Conservation (phyloP, 2,113 vertebrate species). For the Fulica atra region DNA sequence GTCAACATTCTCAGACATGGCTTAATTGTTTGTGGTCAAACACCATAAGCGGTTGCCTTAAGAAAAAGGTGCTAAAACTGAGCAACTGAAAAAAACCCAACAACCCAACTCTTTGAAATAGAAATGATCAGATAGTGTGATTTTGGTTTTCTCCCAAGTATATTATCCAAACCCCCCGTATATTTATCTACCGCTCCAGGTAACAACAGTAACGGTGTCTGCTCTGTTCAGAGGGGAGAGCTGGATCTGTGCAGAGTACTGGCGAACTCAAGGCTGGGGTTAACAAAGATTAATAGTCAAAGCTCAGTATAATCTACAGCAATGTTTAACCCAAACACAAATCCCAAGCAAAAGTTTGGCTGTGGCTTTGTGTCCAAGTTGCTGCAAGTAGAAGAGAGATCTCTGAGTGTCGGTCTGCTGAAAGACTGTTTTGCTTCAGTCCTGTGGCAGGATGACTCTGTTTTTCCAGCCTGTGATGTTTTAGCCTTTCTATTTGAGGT, state of each 20-base stretch:
- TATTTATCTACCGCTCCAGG: not conserved
- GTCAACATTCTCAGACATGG: not conserved
- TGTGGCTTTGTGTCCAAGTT: not conserved
- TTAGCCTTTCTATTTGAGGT: slow-evolving; percentile 49
- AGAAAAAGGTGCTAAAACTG: not conserved
- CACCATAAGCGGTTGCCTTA: not conserved
- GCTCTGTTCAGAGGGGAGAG: not conserved
- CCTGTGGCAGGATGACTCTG: not conserved
- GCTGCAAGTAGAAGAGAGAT: not conserved
- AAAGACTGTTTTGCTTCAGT: slow-evolving; percentile 25
- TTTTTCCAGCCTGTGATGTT: slow-evolving; percentile 31
- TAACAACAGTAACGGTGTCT: not conserved
- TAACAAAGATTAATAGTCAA: not conserved
- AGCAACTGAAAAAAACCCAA: not conserved
- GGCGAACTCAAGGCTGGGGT: not conserved
- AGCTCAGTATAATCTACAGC: not conserved
- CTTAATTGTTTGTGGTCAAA: slow-evolving; percentile 9
- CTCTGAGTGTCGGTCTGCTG: not conserved
- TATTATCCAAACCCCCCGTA: not conserved
- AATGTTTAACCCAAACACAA: not conserved
- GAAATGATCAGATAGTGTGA: not conserved
- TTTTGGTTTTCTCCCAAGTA: not conserved
- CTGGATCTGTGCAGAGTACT: not conserved
- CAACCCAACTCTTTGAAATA: not conserved
- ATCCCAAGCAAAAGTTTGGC: not conserved